These are phyloP conservation scores for Intellagama lesueurii DNA, from an alignment of 2,797 vertebrate species.

Conservation along the genomic window DNA sequence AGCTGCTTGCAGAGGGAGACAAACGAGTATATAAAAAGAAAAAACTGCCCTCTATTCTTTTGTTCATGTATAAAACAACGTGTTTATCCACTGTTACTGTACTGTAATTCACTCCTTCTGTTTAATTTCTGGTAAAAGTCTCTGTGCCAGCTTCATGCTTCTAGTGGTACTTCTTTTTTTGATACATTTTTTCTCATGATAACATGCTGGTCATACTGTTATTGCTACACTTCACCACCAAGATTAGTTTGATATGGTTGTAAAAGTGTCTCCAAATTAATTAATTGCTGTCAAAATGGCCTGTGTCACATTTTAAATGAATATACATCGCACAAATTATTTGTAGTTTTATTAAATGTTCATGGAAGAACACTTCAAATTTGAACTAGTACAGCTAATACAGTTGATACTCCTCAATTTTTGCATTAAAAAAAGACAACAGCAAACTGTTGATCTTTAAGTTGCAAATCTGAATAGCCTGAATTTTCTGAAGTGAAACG, in stretches of 20 bases:
- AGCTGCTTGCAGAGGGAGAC: neutral
- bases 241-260: neutral
- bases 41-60: neutral
- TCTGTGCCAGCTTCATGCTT: neutral
- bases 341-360: slow-evolving; percentile 2
- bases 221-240: neutral
- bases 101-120: no score
- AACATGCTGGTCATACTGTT: neutral
- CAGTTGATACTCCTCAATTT: neutral
- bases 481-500: neutral
- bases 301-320: slow-evolving; percentile 2
- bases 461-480: neutral
- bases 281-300: slow-evolving; percentile 11
- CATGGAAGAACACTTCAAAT: neutral
- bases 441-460: neutral
- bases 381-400: neutral
- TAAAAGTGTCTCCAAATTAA: neutral
- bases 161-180: neutral
- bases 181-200: neutral
- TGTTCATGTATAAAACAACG: neutral
- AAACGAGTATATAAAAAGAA: no score
- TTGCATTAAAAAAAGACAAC: neutral
- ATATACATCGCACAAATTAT: neutral
- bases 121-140: neutral
- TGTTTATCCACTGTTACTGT: neutral